These are phyloP conservation scores for Anthoscopus minutus DNA, from an alignment of 2,113 vertebrate genomes.

Conservation along the genomic window DNA sequence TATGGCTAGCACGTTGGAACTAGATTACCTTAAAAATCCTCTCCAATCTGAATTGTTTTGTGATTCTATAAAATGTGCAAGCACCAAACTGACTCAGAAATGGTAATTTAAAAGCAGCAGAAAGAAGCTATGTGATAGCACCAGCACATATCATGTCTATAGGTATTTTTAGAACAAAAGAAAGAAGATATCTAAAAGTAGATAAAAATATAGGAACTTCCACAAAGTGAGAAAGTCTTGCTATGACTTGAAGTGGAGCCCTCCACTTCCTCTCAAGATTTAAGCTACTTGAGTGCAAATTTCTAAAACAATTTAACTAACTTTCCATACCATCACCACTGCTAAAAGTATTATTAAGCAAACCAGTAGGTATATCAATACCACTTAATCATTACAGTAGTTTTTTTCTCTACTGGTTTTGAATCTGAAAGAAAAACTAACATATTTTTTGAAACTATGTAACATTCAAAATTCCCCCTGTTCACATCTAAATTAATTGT, in stretches of 20 bases:
- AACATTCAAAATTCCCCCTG: background rate
- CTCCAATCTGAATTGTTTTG: background rate
- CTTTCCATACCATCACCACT: background rate
- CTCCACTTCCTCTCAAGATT: background rate
- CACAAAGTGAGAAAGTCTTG: background rate
- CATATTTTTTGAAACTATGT: background rate
- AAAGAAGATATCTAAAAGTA: background rate
- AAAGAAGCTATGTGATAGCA: background rate
- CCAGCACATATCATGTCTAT: background rate
- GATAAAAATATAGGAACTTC: background rate
- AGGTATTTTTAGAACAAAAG: constrained; percentile 8
- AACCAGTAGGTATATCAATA: background rate
- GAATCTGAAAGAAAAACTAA: background rate
- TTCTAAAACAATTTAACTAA: background rate
- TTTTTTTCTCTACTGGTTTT: background rate
- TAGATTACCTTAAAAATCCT: background rate
- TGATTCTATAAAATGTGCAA: background rate
- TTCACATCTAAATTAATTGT: background rate
- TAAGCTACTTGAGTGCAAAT: background rate
- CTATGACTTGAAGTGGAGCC: background rate
- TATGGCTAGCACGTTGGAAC: background rate
- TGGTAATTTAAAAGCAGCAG: background rate
- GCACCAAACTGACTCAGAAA: background rate
- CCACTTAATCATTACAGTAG: background rate
- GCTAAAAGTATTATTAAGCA: background rate